A percentile compares a stretch with the other conserved stretches of the same genome.
Evolutionary conservation across 2,797 vertebrate genomes (phyloP).

Genomic region (Helarctos malayanus): DNA sequence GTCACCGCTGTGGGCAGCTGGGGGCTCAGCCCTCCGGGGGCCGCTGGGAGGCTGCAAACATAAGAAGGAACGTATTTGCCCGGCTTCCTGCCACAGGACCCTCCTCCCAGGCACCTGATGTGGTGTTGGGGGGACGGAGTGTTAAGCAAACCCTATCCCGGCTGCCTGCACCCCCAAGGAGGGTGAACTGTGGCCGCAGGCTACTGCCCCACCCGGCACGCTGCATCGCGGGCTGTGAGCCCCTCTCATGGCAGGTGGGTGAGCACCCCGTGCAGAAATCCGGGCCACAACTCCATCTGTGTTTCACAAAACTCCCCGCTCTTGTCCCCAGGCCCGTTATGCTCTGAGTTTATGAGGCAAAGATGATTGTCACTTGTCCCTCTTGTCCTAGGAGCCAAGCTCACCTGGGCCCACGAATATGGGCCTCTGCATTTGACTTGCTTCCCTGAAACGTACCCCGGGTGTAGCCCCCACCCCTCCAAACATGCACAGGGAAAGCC

Average conservation of each 20-base stretch:
- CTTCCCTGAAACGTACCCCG: neutral
- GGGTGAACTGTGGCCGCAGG: rapidly evolving
- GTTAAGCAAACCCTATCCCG: neutral
- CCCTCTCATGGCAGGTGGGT: neutral
- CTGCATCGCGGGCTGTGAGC: rapidly evolving
- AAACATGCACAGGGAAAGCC: rapidly evolving
- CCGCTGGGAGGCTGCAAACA: neutral
- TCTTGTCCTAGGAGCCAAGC: neutral
- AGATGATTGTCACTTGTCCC: neutral
- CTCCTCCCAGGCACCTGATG: neutral
- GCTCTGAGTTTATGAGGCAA: neutral
- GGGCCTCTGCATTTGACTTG: neutral
- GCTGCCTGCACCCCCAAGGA: rapidly evolving
- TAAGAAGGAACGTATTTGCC: neutral
- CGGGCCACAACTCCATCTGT: neutral
- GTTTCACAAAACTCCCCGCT: neutral
- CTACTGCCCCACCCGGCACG: rapidly evolving
- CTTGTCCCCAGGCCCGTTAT: neutral
- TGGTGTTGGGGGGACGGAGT: rapidly evolving
- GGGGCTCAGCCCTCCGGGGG: too few relatives aligned
- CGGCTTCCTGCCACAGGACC: neutral
- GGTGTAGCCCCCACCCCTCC: rapidly evolving
- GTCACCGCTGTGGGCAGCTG: neutral
- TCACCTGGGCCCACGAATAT: neutral
- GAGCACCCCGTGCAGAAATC: neutral